Percentiles rank a stretch among this genome's conserved stretches.
These are phyloP conservation scores for Brienomyrus brachyistius DNA, from an alignment of 2,113 vertebrate species.

Conservation along the genomic window DNA sequence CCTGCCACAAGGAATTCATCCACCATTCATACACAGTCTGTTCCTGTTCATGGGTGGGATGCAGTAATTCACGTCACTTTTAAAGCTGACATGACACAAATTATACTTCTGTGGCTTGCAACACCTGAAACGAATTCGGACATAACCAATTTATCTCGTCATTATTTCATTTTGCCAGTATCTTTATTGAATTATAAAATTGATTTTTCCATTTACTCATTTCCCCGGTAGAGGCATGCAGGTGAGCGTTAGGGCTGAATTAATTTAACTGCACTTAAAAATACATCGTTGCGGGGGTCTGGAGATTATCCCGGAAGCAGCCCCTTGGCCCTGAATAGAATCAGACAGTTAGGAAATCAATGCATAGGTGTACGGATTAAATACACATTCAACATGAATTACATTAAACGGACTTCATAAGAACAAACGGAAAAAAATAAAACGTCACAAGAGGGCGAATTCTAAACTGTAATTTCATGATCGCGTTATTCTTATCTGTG, in stretches of 20 bases:
- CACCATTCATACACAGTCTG: conserved; percentile 34
- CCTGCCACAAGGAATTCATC: neutral
- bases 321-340: neutral
- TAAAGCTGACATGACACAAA: conserved; percentile 37
- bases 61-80: conserved; percentile 44
- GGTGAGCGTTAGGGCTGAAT: neutral
- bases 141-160: neutral
- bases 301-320: neutral
- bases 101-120: conserved; percentile 7
- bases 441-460: neutral
- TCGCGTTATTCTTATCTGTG: neutral
- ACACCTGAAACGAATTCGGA: neutral
- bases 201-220: neutral
- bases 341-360: neutral
- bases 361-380: neutral
- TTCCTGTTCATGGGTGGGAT: conserved; percentile 48
- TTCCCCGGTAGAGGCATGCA: neutral
- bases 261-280: neutral
- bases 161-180: neutral
- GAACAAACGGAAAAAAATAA: neutral
- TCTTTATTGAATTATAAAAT: neutral
- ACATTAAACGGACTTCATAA: neutral
- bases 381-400: neutral
- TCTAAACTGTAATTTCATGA: neutral
- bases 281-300: neutral